Base-by-base conservation (phyloP, 2,888 invertebrate genomes). In the Chloroclysta siterata region DNA sequence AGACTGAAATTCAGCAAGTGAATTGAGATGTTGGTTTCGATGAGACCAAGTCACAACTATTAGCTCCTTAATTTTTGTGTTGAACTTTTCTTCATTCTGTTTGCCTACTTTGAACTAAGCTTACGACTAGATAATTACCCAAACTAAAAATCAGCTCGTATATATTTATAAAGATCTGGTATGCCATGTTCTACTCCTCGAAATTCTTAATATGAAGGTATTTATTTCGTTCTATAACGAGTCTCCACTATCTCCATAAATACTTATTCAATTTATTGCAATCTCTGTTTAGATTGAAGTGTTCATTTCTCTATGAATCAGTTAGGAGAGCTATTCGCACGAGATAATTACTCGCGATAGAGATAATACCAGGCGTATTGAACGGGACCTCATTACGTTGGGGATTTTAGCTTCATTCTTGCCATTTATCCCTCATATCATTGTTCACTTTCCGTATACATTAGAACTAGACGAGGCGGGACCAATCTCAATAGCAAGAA, bases 271-370 rank as follows among this genome's bases (percentile, higher is more conserved):
- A 55, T 58, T 54, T 28, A 63, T 63, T 53, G 63, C 44, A 58
- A 63, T 63, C 63, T 63, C 63, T 52, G 58, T 60, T 57, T 57
- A 56, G 57, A 60, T 56, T 56, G 53, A 57, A 58, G 41, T 63
- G 60, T 68, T 75, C 73, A 77, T 68, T 70, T 69, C 71, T 70
- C 68, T 71, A 72, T 75, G 70, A 69, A 71, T 71, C 57, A 54
- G 60, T 60, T 53, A 57, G 61, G 47, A 72, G 74, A 68, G 72
- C 74, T 69, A 73, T 76, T 80, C 77, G 79, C 77, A 78, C 74
- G 77, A 83, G 86, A 87, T 86, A 87, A 87, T 87, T 86, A 85
- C 82, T 82, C 73, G 77, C 81, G 78, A 80, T 78, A 77, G 72
- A 80, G 83, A 84, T 84, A 83, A 83, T 77, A 69, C 72, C 67